Evolutionary conservation across 2,888 invertebrate species (phyloP), one percentile per base, ranked within the genome.

Genomic region (Prosopocoilus inquinatus): DNA sequence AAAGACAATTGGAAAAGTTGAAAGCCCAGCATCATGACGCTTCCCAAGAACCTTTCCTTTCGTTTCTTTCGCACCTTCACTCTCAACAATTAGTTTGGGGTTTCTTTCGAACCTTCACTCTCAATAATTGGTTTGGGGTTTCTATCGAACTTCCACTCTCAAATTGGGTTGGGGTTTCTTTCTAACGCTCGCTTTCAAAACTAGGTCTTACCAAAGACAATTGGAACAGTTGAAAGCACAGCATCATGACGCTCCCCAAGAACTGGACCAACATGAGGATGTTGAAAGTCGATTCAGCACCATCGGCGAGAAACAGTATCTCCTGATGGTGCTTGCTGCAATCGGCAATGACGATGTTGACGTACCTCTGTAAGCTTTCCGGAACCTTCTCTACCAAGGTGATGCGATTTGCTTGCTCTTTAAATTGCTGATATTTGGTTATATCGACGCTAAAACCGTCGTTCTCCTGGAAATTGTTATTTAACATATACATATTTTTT

Each of bases 161-260:
- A n/a, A n/a, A n/a, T n/a, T n/a, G n/a, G n/a, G n/a, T n/a, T n/a
- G n/a, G n/a, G n/a, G n/a, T n/a, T n/a, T n/a, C n/a, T n/a, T n/a
- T n/a, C n/a, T n/a, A n/a, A n/a, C n/a, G n/a, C n/a, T n/a, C n/a
- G n/a, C n/a, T n/a, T n/a, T n/a, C n/a, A n/a, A n/a, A n/a, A n/a
- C n/a, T n/a, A n/a, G 20, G 20, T 4, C 56, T 52, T 57, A 60
- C 63, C 41, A 63, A 49, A 28, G 62, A 63, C 12, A 55, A 55
- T 50, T 63, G 62, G 50, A 60, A 63, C 5, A 63, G 48, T 33
- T 52, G 57, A 9, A 63, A 59, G 12, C 60, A 61, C 9, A 63
- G 13, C 9, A 51, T 35, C 28, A 53, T 33, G 8, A 63, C 36
- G 44, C 54, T 54, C 15, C 59, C 58, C 34, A 63, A 47, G 38